phyloP scores from a whole-genome alignment of 2,113 vertebrate genomes.

The Chroicocephalus ridibundus region DNA sequence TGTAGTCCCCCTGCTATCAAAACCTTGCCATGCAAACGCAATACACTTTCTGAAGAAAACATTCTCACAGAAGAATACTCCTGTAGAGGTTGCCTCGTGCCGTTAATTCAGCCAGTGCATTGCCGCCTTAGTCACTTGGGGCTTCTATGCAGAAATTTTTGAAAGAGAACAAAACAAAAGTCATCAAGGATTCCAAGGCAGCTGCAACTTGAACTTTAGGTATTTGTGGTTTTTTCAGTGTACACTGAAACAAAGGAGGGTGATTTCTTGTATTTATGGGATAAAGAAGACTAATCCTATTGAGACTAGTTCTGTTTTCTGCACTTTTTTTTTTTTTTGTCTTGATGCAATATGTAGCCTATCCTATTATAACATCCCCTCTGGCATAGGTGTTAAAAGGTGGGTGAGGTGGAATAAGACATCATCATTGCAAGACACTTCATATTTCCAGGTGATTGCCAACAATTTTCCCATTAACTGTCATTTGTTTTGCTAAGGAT shows the following conservation, averaged over 20 bases:
- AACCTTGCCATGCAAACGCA: not conserved
- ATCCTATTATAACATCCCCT: not conserved
- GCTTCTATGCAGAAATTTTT: not conserved
- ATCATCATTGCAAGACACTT: not conserved
- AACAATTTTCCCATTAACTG: not conserved
- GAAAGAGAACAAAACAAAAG: not conserved
- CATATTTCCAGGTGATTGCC: not conserved
- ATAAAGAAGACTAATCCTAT: slow-evolving; percentile 36
- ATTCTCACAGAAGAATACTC: not conserved
- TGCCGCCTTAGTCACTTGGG: not conserved
- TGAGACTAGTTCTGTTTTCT: slow-evolving; percentile 3
- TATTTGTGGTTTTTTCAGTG: not conserved
- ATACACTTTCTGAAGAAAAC: not conserved
- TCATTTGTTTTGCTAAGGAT: not conserved
- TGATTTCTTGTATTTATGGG: slow-evolving; percentile 2
- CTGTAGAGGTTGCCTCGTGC: not conserved
- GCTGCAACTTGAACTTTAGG: not conserved
- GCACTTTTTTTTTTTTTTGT: not conserved
- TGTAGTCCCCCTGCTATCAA: not conserved
- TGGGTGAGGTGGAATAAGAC: not conserved
- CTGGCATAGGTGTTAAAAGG: not conserved
- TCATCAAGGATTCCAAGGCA: not conserved
- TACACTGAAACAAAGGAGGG: not conserved
- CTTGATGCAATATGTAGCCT: not conserved
- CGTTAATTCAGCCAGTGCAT: not conserved